phyloP scores from a whole-genome alignment of 2,888 invertebrate species.

The Stegophylla sp. region DNA sequence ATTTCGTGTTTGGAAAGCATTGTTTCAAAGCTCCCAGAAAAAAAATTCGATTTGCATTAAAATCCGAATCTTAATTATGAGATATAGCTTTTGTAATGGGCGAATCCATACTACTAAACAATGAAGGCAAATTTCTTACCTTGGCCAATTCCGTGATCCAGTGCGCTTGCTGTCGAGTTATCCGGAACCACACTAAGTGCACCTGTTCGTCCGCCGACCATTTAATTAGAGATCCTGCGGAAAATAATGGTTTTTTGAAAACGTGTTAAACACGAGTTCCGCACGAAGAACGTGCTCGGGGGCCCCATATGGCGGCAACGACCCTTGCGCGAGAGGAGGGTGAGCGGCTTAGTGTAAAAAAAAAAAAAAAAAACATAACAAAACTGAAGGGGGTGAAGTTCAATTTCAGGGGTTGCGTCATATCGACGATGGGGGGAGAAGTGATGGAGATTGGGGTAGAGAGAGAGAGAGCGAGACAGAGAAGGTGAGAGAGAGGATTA shows the following conservation, averaged over 20 bases:
- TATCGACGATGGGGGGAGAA: neutral
- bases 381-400: constrained; percentile 53
- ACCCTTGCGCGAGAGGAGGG: constrained; percentile 38
- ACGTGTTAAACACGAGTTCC: constrained; percentile 51
- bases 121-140: constrained; percentile 66
- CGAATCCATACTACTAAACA: too few species aligned
- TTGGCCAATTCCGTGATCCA: constrained; percentile 80
- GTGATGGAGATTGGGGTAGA: neutral
- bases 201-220: constrained; percentile 73
- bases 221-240: constrained; percentile 55
- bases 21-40: too few species aligned
- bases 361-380: constrained; percentile 45
- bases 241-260: constrained; percentile 58
- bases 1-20: too few species aligned
- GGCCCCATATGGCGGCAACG: constrained; percentile 54
- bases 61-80: too few species aligned
- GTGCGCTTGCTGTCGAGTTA: constrained; percentile 73
- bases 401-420: constrained; percentile 51
- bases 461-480: neutral
- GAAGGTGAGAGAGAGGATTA: constrained; percentile 42
- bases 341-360: constrained; percentile 46
- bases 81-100: too few species aligned
- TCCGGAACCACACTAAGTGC: constrained; percentile 82
- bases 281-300: constrained; percentile 38
- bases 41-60: too few species aligned